Evolutionary conservation across 2,113 vertebrate genomes (phyloP).

Genomic region (Brachypodius melanocephalos): DNA sequence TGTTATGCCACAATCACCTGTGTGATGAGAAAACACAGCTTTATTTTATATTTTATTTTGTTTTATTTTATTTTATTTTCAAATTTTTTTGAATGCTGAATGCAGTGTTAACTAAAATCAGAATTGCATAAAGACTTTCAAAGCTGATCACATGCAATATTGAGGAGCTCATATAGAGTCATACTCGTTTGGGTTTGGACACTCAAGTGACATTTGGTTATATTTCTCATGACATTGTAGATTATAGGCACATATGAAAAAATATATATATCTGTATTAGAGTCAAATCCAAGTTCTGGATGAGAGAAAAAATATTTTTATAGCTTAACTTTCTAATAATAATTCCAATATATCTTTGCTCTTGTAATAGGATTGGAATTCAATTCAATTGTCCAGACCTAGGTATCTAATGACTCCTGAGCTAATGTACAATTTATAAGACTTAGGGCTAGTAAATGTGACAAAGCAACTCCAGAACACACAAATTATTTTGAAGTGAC

Average conservation of each 20-base stretch:
- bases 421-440: not conserved
- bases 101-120: not conserved
- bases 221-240: not conserved
- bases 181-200: not conserved
- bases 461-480: not conserved
- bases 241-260: not conserved
- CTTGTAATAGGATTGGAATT: not conserved
- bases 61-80: not conserved
- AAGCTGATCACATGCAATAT: not conserved
- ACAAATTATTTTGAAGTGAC: not conserved
- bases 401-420: not conserved
- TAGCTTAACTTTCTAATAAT: not conserved
- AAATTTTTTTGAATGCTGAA: not conserved
- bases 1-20: not conserved
- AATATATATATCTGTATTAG: not conserved
- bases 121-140: not conserved
- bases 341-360: not conserved
- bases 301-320: not conserved
- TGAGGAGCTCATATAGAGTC: not conserved
- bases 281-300: not conserved
- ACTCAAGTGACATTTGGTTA: not conserved
- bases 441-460: not conserved
- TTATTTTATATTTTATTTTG: not conserved
- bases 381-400: not conserved
- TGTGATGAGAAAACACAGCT: not conserved